These are phyloP conservation scores for Dryococelus australis DNA, from an alignment of 2,888 invertebrate species.

Conservation along the genomic window DNA sequence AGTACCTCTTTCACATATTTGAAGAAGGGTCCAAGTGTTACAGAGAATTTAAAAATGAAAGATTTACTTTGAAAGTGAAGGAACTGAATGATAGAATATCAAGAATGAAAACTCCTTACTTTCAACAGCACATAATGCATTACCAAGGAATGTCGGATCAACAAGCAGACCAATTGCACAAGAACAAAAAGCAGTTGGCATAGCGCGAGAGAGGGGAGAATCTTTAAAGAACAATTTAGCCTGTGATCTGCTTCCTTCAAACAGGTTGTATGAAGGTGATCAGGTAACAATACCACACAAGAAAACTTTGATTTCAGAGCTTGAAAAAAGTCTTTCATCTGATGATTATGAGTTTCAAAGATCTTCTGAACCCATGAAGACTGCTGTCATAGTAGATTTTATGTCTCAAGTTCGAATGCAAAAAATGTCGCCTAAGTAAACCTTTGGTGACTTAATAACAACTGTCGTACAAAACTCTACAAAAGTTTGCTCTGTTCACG, in stretches of 20 bases:
- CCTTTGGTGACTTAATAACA: too few species aligned
- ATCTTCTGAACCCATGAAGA: not conserved
- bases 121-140: not conserved
- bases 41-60: not conserved
- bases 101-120: not conserved
- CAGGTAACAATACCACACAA: not conserved
- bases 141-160: too few species aligned
- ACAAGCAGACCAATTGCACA: too few species aligned
- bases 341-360: not conserved
- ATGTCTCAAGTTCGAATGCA: constrained; percentile 21
- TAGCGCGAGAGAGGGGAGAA: too few species aligned
- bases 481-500: constrained; percentile 3
- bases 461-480: too few species aligned
- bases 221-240: too few species aligned
- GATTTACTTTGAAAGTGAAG: not conserved
- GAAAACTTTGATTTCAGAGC: not conserved
- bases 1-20: too few species aligned
- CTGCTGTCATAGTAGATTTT: not conserved
- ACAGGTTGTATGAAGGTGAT: constrained; percentile 18
- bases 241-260: too few species aligned
- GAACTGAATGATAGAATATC: not conserved
- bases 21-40: too few species aligned
- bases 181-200: too few species aligned
- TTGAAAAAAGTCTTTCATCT: not conserved
- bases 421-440: too few species aligned